Conservation (phyloP, 2,113 vertebrate genomes). For the Nothobranchius furzeri region DNA sequence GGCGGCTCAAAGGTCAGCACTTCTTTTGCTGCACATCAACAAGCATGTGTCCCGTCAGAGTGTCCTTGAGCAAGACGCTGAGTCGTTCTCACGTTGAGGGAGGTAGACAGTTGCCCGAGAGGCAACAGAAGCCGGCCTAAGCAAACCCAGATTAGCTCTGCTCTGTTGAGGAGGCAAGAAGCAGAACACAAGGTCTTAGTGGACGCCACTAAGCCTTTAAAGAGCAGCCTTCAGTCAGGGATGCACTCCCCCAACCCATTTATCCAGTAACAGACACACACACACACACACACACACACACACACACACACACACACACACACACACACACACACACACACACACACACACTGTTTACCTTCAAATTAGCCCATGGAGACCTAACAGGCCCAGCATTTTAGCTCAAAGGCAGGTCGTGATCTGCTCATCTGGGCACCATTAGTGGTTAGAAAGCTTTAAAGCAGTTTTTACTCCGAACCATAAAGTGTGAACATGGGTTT, state of each 20-base stretch:
- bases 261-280: slow-evolving; percentile 32
- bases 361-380: slow-evolving; percentile 59
- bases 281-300: too few species aligned
- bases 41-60: slow-evolving; percentile 23
- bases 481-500: slow-evolving; percentile 32
- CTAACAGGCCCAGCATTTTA: slow-evolving; percentile 21
- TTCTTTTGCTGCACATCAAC: slow-evolving; percentile 32
- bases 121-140: slow-evolving; percentile 32
- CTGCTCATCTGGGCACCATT: slow-evolving; percentile 27
- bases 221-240: slow-evolving; percentile 53
- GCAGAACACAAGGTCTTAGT: slow-evolving; percentile 65
- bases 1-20: slow-evolving; percentile 39
- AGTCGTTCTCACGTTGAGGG: slow-evolving; percentile 7
- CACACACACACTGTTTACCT: slow-evolving; percentile 55
- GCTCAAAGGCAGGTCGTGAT: slow-evolving; percentile 49
- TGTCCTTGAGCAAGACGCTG: slow-evolving; percentile 54
- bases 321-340: too few species aligned
- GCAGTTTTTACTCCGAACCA: slow-evolving; percentile 32
- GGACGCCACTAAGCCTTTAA: slow-evolving; percentile 63
- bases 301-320: too few species aligned
- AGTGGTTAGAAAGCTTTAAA: slow-evolving; percentile 14
- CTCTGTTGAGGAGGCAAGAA: slow-evolving; percentile 72
- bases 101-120: slow-evolving; percentile 25
- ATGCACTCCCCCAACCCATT: slow-evolving; percentile 42
- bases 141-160: slow-evolving; percentile 68